Conservation (phyloP, 1,140 invertebrate genomes). For the Drosophila sproati region DNA sequence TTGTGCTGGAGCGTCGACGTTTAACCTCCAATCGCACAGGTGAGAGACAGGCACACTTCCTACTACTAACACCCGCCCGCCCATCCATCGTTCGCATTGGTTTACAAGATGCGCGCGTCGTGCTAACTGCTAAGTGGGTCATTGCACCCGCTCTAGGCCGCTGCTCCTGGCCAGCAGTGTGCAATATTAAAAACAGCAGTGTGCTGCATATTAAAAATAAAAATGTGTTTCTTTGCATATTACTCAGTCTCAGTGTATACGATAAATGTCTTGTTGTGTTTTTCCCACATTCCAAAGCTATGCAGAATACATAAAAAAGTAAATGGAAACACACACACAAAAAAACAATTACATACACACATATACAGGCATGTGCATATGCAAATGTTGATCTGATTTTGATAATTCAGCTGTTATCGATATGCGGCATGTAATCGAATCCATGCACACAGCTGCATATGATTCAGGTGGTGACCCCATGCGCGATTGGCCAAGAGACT, state of each 20-base stretch:
- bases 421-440: constrained; percentile 1
- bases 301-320: constrained; percentile 13
- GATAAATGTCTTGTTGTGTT: constrained; percentile 26
- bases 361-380: constrained; percentile 16
- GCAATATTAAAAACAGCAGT: background rate
- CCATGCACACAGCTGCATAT: constrained; percentile 1
- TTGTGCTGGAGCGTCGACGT: constrained; percentile 92
- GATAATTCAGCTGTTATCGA: constrained; percentile 43
- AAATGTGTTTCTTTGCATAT: constrained; percentile 18
- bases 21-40: constrained; percentile 65
- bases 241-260: constrained; percentile 15
- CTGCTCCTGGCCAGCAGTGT: constrained; percentile 19
- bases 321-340: constrained; percentile 11
- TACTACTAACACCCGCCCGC: background rate
- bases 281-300: constrained; percentile 42
- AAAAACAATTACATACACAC: background rate
- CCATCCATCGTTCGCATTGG: background rate
- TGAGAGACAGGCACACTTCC: constrained; percentile 32
- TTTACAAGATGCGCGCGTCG: constrained; percentile 29
- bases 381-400: constrained; percentile 34
- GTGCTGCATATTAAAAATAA: constrained; percentile 45
- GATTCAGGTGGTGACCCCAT: constrained; percentile 52
- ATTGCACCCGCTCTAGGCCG: constrained; percentile 33
- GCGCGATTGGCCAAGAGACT: constrained; percentile 57
- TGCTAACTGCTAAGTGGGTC: constrained; percentile 19